Evolutionary conservation across 1,140 invertebrate genomes (phyloP).

Genomic region (Lepidurus arcticus): DNA sequence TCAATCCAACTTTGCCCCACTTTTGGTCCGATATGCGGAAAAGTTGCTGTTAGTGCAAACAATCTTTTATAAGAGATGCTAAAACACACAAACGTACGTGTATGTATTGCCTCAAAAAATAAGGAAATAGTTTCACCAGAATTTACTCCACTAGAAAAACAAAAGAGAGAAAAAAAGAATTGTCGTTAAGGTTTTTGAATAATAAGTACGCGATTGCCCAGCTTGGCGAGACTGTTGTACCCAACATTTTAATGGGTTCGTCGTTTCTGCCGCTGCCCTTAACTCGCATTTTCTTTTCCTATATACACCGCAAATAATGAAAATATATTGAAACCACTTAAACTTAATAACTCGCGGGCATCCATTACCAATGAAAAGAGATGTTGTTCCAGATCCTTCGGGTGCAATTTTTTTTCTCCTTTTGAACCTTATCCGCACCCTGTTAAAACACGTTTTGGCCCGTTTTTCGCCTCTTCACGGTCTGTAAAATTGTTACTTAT

Average conservation of each 20-base stretch:
- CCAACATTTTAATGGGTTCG: background rate
- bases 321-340: background rate
- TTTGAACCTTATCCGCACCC: slow-evolving; percentile 14
- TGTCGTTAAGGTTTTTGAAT: background rate
- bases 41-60: background rate
- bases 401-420: background rate
- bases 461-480: slow-evolving; percentile 21
- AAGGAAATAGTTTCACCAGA: background rate
- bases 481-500: slow-evolving; percentile 19
- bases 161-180: background rate
- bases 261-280: background rate
- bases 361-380: background rate
- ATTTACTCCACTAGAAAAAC: background rate
- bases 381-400: slow-evolving; percentile 1
- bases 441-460: slow-evolving; percentile 4
- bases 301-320: background rate
- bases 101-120: background rate
- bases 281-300: slow-evolving; percentile 6
- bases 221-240: slow-evolving; percentile 3
- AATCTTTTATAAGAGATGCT: background rate
- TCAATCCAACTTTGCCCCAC: background rate
- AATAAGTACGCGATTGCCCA: background rate
- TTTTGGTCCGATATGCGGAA: background rate
- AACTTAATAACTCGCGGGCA: background rate
- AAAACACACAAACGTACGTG: background rate